Conservation (phyloP, 2,888 invertebrate species). For the Eurois occulta region DNA sequence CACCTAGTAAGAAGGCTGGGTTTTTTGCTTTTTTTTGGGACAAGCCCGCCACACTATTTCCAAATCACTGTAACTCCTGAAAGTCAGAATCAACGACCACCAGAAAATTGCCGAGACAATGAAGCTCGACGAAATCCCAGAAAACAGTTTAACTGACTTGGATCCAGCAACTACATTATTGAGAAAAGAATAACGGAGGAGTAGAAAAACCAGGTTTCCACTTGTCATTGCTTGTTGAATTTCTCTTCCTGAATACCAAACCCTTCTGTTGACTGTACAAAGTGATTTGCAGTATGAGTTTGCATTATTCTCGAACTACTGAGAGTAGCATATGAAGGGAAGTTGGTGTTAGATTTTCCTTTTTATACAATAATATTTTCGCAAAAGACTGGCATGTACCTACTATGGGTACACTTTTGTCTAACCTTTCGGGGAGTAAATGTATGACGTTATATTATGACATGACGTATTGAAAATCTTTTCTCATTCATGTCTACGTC, state of each 20-base stretch:
- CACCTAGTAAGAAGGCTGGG: too few relatives aligned
- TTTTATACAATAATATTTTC: background rate
- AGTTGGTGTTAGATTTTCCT: background rate
- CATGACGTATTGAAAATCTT: background rate
- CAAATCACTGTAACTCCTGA: background rate
- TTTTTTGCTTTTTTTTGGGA: background rate
- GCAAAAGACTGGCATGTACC: background rate
- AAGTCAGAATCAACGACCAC: background rate
- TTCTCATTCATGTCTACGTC: background rate
- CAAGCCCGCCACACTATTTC: background rate
- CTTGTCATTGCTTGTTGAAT: background rate
- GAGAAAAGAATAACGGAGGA: background rate
- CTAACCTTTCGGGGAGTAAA: background rate
- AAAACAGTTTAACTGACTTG: background rate
- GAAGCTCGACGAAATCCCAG: background rate
- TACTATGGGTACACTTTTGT: background rate
- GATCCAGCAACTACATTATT: background rate
- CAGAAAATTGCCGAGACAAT: background rate
- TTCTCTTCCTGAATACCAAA: background rate
- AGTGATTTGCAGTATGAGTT: conserved; percentile 7
- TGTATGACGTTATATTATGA: background rate
- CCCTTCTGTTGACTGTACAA: conserved; percentile 1
- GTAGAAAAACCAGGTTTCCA: too few relatives aligned
- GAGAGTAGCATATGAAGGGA: background rate
- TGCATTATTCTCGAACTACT: conserved; percentile 3